Base-by-base conservation (phyloP, 2,113 vertebrate species). In the Odontesthes bonariensis region DNA sequence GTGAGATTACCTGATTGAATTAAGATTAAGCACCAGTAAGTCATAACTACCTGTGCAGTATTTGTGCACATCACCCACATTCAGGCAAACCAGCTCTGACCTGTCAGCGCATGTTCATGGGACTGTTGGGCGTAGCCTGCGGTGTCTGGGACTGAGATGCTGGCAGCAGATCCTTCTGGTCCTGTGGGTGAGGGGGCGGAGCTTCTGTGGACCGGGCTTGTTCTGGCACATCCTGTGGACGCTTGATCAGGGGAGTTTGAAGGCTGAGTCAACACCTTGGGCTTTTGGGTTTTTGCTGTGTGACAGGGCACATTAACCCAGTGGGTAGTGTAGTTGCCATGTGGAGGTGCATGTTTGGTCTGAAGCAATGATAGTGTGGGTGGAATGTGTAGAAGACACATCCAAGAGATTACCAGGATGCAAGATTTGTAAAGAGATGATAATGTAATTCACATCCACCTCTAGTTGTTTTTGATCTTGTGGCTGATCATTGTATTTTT, bases 171-270 rank as follows among this genome's bases (percentile, higher is more conserved):
- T 56, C 27, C 14, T 23, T 27, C 42, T 7, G 40, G 20, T 67
- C 40, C 23, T 20, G 10, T 23, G 52, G 42, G 53, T 53, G 0
- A 27, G 42, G n/a, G 61, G 57, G 56, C 61, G 57, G 42, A 46
- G n/a, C 11, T 19, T 44, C 13, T n/a, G 32, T 42, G 44, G 22
- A 12, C 59, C 31, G 10, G 62, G 17, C 33, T 58, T 75, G 35
- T 53, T 40, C 7, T 13, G 49, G 55, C 10, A 12, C n/a, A 67
- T 75, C 63, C 33, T 66, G 9, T 17, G n/a, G 22, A 65, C 47
- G 42, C 31, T 49, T 52, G 22, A n/a, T 40, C 17, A 42, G 22
- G 22, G 19, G 22, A 14, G 40, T 22, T n/a, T 55, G 20, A 42
- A 32, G 51, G 13, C 19, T 56, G 19, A n/a, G 11, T 19, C 31